phyloP scores from a whole-genome alignment of 1,140 invertebrate species.

The Portunus trituberculatus region DNA sequence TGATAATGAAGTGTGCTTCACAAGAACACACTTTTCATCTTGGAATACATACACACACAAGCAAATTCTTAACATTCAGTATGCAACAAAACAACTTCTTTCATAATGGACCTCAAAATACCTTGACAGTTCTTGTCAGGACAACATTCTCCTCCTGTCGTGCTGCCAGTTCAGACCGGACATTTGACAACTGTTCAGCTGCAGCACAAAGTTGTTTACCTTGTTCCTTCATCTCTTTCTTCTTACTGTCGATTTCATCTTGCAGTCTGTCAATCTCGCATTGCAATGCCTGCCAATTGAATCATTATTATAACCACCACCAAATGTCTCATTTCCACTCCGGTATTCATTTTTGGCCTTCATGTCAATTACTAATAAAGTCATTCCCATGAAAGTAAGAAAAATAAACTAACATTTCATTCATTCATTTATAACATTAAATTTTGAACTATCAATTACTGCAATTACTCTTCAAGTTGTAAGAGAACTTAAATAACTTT shows the following conservation, averaged over 20 bases:
- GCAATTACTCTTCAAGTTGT: background rate
- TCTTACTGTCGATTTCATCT: conserved; percentile 81
- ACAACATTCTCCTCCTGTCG: conserved; percentile 80
- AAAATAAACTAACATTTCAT: no score
- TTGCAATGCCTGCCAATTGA: conserved; percentile 81
- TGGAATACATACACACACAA: background rate
- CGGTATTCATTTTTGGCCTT: no score
- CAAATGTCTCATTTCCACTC: no score
- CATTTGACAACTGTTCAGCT: conserved; percentile 80
- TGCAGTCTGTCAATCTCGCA: conserved; percentile 81
- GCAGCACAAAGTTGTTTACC: conserved; percentile 80
- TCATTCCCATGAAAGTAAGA: no score
- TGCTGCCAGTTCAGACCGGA: conserved; percentile 81
- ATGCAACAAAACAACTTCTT: background rate
- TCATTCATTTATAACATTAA: no score
- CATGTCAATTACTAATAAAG: no score
- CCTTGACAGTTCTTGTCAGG: conserved; percentile 77
- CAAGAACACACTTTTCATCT: no score
- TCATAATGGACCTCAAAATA: background rate
- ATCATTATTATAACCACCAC: background rate
- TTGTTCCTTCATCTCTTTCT: conserved; percentile 80
- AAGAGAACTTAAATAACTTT: background rate
- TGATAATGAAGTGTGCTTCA: no score
- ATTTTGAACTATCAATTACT: no score
- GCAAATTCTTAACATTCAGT: background rate